A percentile compares a stretch with the other conserved stretches of the same genome.
phyloP scores from a whole-genome alignment of 2,113 vertebrate genomes.

The Castor canadensis region DNA sequence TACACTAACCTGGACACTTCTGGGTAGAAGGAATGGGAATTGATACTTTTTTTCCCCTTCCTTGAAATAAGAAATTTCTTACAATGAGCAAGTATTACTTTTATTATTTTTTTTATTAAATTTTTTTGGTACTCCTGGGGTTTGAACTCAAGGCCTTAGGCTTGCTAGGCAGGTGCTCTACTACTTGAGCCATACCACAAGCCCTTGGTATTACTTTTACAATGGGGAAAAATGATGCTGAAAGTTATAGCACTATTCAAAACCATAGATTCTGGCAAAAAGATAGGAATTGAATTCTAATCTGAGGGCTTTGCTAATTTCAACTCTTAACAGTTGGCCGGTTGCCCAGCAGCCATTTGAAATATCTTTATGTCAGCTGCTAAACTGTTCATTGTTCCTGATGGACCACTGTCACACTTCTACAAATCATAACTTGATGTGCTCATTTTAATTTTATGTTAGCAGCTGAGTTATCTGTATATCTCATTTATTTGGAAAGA shows the following conservation, averaged over 20 bases:
- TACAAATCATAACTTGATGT: neutral
- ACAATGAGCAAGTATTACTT: neutral
- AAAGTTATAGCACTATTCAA: neutral
- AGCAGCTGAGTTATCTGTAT: neutral
- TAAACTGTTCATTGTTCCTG: neutral
- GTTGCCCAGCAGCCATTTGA: slow-evolving; percentile 23
- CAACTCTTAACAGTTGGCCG: slow-evolving; percentile 3
- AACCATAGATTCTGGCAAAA: neutral
- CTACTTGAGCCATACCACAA: too few species aligned
- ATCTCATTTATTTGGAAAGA: slow-evolving; percentile 3
- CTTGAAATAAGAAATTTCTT: neutral
- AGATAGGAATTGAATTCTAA: slow-evolving; percentile 16
- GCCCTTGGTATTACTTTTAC: neutral
- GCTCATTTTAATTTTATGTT: slow-evolving; percentile 9
- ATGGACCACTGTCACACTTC: neutral
- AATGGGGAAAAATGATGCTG: neutral
- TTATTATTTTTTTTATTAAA: neutral
- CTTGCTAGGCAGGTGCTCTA: neutral
- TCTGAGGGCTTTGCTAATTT: slow-evolving; percentile 26
- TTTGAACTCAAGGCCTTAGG: neutral
- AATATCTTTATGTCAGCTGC: neutral
- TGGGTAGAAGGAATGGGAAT: neutral
- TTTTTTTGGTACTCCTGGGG: neutral
- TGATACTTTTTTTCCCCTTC: neutral
- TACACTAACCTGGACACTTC: slow-evolving; percentile 16